Evolutionary conservation across 2,797 vertebrate species (phyloP).

Genomic region (Tiaroga cobitis): DNA sequence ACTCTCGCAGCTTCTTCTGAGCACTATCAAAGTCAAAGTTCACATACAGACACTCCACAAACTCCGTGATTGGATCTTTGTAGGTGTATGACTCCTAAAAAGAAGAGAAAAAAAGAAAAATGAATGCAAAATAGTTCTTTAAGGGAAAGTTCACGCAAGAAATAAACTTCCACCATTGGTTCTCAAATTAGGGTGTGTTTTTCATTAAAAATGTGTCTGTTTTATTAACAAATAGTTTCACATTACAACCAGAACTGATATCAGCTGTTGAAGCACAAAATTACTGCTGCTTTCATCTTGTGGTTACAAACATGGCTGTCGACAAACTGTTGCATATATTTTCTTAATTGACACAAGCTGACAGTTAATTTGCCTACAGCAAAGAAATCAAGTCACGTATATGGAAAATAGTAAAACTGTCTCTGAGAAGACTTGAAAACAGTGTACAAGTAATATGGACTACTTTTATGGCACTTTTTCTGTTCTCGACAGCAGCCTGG

Average conservation of each 20-base stretch:
- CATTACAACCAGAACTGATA: constrained; percentile 5
- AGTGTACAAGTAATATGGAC: background rate
- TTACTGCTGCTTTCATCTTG: constrained; percentile 15
- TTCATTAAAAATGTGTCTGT: background rate
- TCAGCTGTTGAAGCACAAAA: background rate
- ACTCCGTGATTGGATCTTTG: constrained; percentile 97
- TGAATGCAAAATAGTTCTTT: background rate
- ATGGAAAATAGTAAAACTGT: background rate
- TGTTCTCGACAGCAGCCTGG: background rate
- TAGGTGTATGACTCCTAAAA: constrained; percentile 95
- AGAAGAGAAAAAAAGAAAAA: constrained; percentile 1
- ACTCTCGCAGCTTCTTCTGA: constrained; percentile 95
- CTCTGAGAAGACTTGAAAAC: background rate
- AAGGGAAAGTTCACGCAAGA: background rate
- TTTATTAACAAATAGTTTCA: constrained; percentile 3
- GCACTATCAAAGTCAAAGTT: constrained; percentile 98
- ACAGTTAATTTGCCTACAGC: background rate
- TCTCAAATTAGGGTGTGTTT: background rate
- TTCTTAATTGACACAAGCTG: constrained; percentile 25
- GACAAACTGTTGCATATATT: background rate
- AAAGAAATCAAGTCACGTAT: background rate
- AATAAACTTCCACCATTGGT: background rate
- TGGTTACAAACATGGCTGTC: background rate
- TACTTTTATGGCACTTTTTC: background rate
- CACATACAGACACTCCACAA: constrained; percentile 96